These are phyloP conservation scores for Amblyornis subalaris DNA, from an alignment of 2,113 vertebrate species.

Conservation along the genomic window DNA sequence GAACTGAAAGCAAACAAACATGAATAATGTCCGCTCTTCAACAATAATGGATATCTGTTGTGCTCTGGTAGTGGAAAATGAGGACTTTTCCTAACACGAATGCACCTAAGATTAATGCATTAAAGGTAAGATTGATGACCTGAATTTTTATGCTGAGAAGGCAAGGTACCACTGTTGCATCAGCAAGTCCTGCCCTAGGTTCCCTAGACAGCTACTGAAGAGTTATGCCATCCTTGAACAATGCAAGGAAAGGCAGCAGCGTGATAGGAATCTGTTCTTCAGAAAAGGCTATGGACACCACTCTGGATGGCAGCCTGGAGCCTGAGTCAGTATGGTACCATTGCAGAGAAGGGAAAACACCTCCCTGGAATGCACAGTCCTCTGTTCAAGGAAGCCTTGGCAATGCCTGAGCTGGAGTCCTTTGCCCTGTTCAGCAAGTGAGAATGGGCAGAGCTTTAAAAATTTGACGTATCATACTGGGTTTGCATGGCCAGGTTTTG, in stretches of 20 bases:
- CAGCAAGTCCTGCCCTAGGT: neutral
- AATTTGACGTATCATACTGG: neutral
- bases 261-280: neutral
- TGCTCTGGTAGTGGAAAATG: neutral
- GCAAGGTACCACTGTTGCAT: neutral
- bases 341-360: neutral
- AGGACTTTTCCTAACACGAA: neutral
- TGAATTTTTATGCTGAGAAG: neutral
- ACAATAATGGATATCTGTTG: neutral
- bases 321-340: accelerated
- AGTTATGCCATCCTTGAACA: neutral
- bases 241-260: neutral
- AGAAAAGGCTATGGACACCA: neutral
- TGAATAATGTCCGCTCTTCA: neutral
- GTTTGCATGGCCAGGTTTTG: neutral
- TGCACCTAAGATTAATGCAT: neutral
- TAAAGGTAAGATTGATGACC: neutral
- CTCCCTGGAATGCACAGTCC: neutral
- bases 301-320: neutral
- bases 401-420: neutral
- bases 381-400: neutral
- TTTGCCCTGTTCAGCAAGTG: neutral
- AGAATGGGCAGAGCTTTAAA: neutral
- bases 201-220: neutral
- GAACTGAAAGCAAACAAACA: neutral